phyloP scores from a whole-genome alignment of 2,888 invertebrate genomes.

The Napeogenes inachia region DNA sequence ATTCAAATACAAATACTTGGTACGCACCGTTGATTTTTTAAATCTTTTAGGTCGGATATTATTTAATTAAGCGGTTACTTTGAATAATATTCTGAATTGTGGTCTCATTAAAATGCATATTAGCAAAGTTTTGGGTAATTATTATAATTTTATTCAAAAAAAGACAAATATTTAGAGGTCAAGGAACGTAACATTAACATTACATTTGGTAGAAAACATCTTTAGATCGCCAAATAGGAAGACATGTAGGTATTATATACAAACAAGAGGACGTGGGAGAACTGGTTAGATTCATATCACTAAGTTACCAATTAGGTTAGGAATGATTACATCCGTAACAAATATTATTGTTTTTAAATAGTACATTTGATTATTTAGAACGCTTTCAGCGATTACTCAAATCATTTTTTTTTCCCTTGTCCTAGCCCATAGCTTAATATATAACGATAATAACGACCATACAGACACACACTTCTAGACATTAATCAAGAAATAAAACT shows the following conservation, averaged over 20 bases:
- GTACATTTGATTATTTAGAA: too few relatives aligned
- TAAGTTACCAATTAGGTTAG: conserved; percentile 1
- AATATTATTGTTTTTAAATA: too few relatives aligned
- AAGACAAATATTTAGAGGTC: conserved; percentile 14
- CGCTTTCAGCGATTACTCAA: too few relatives aligned
- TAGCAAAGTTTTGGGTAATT: conserved; percentile 33
- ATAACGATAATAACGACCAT: too few relatives aligned
- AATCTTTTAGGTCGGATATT: not conserved
- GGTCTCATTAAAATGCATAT: conserved; percentile 31
- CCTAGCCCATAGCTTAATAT: too few relatives aligned
- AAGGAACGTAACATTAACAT: conserved; percentile 19
- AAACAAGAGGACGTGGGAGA: conserved; percentile 27
- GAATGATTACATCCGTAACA: too few relatives aligned
- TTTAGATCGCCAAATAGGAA: not conserved
- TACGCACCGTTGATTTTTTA: not conserved
- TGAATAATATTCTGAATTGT: too few relatives aligned
- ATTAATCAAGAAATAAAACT: conserved; percentile 1
- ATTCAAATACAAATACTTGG: not conserved
- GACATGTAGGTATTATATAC: conserved; percentile 8
- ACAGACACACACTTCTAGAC: not conserved
- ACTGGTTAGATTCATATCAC: conserved; percentile 23
- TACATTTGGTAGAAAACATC: conserved; percentile 11
- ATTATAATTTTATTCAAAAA: conserved; percentile 13
- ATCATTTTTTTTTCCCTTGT: too few relatives aligned
- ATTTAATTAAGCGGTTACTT: not conserved